phyloP scores from a whole-genome alignment of 2,888 invertebrate species.

The Marronus borbonicus region DNA sequence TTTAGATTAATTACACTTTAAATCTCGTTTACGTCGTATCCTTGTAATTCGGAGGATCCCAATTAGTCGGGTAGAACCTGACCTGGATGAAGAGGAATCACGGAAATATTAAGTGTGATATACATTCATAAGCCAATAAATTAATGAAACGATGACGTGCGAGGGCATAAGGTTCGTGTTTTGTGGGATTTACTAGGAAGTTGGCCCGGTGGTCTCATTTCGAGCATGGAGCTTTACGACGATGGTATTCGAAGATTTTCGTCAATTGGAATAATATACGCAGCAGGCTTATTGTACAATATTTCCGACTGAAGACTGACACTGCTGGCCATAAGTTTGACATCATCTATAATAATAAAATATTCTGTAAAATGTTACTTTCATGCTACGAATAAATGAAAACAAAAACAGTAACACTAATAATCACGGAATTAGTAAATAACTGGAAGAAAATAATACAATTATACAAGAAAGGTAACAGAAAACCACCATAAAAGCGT shows the following conservation, averaged over 20 bases:
- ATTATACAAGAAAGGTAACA: too few species aligned
- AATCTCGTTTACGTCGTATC: slow-evolving; percentile 56
- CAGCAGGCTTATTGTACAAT: too few species aligned
- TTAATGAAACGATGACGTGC: slow-evolving; percentile 42
- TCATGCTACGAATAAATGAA: too few species aligned
- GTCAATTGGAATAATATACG: too few species aligned
- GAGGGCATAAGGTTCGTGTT: slow-evolving; percentile 23
- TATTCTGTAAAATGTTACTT: too few species aligned
- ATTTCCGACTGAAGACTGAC: too few species aligned
- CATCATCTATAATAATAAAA: too few species aligned
- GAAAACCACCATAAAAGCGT: too few species aligned
- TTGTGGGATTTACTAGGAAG: slow-evolving; percentile 20
- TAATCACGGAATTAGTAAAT: too few species aligned
- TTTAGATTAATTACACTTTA: slow-evolving; percentile 59
- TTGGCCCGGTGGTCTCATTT: not conserved
- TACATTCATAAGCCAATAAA: slow-evolving; percentile 48
- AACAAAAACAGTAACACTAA: too few species aligned
- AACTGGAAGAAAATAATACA: too few species aligned
- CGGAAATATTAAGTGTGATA: slow-evolving; percentile 39
- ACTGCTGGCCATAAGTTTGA: too few species aligned
- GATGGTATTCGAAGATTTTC: not conserved
- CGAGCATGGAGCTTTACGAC: not conserved
- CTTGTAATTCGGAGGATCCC: slow-evolving; percentile 57
- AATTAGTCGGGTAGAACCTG: slow-evolving; percentile 45
- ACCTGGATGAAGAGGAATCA: slow-evolving; percentile 42